These are phyloP conservation scores for Lucilia sericata DNA, from an alignment of 1,140 invertebrate genomes.

Conservation along the genomic window DNA sequence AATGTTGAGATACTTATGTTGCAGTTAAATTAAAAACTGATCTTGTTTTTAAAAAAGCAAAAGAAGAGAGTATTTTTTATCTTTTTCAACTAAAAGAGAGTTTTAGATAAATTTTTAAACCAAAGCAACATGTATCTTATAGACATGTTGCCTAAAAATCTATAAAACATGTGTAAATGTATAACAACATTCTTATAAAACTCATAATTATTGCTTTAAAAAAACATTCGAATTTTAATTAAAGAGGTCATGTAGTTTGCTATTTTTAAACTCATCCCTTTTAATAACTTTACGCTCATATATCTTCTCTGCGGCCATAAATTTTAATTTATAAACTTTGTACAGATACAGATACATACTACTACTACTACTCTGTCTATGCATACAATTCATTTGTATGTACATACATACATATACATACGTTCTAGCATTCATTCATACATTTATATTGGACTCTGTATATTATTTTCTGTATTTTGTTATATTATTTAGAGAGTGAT, in stretches of 20 bases:
- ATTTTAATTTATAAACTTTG: conserved; percentile 28
- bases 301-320: conserved; percentile 4
- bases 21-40: neutral
- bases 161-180: neutral
- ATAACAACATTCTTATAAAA: neutral
- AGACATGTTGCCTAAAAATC: neutral
- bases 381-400: too few species aligned
- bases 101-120: neutral
- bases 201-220: neutral
- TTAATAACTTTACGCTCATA: neutral
- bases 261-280: conserved; percentile 5
- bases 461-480: neutral
- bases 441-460: neutral
- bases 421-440: neutral
- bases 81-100: neutral
- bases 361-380: neutral
- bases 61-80: too few species aligned
- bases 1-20: neutral
- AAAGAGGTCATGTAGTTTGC: neutral
- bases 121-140: neutral
- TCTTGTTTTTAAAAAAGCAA: too few species aligned
- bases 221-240: neutral
- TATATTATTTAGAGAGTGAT: neutral
- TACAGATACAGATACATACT: too few species aligned
- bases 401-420: neutral